Evolutionary conservation across 2,797 vertebrate species (phyloP), one percentile per base, ranked within the genome.

Genomic region (Crenuchus spilurus): DNA sequence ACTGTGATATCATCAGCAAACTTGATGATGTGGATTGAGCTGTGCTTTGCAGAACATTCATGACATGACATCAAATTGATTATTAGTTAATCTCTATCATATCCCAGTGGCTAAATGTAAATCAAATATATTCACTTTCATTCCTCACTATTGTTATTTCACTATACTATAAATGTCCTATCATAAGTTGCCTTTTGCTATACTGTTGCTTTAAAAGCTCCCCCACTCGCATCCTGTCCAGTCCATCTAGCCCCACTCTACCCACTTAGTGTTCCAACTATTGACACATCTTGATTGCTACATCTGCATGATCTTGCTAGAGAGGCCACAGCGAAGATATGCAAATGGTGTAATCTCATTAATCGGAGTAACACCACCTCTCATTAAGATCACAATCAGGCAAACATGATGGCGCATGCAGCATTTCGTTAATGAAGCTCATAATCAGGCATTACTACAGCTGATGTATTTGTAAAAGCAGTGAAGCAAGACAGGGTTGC

Each of bases 401-500:
- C 31, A 46, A 54, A 72, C 52, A 61, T 60, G 22, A 10, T 20
- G 39, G 49, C 48, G 13, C 64, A 58, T 49, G 58, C 33, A 4
- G 18, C 51, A 70, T 72, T 30, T 35, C 51, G 58, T 70, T 64
- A 75, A 70, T 64, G 73, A 57, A 16, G 41, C 62, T 44, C 63
- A 73, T 70, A 70, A 70, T 75, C 60, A 75, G 52, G 14, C 39
- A n/a, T 74, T 71, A 78, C 57, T 54, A 80, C 31, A 39, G 70
- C 41, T 70, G 44, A 76, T 72, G 39, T 69, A 48, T 83, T 67
- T 73, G 61, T 51, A 62, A 75, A 80, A 58, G 55, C 60, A 63
- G n/a, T 51, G 37, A 54, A 61, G 58, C 54, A 69, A 66, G 68
- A 54, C 75, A 70, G 28, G 44, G n/a, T 54, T 67, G 64, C 42